Evolutionary conservation across 2,797 vertebrate species (phyloP).

Genomic region (Dermochelys coriacea): DNA sequence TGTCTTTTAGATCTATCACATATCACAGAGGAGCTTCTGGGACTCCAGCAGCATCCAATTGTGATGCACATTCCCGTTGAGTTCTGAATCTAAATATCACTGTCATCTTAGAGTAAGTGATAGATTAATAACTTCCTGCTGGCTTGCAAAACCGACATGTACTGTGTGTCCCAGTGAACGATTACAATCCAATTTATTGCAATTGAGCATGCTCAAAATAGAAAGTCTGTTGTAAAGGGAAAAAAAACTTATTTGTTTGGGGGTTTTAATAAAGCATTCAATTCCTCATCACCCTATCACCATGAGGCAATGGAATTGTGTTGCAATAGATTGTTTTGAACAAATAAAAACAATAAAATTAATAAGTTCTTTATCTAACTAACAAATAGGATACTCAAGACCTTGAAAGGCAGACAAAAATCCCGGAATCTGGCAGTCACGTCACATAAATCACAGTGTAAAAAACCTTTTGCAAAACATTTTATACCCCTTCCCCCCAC

Average conservation of each 20-base stretch:
- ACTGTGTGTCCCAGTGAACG: conserved; percentile 21
- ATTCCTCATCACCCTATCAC: not conserved
- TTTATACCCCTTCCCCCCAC: not conserved
- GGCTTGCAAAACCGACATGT: conserved; percentile 70
- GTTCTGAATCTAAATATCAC: conserved; percentile 75
- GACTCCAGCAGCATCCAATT: conserved; percentile 84
- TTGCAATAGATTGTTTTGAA: not conserved
- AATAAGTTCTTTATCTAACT: not conserved
- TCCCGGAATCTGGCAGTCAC: not conserved
- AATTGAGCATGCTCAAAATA: conserved; percentile 69
- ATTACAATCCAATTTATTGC: conserved; percentile 72
- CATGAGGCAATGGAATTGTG: not conserved
- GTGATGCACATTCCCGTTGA: conserved; percentile 78
- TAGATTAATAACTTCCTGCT: conserved; percentile 78
- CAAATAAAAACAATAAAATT: not conserved
- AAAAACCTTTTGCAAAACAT: not conserved
- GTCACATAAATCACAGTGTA: not conserved
- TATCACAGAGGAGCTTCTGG: conserved; percentile 86
- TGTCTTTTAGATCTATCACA: conserved; percentile 92
- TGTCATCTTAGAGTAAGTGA: conserved; percentile 72
- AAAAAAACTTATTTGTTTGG: not conserved
- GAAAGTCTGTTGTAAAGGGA: conserved; percentile 29
- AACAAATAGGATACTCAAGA: not conserved
- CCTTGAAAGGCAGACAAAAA: not conserved
- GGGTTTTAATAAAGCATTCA: not conserved